phyloP scores from a whole-genome alignment of 2,888 invertebrate species.

The Blomia tropicalis region DNA sequence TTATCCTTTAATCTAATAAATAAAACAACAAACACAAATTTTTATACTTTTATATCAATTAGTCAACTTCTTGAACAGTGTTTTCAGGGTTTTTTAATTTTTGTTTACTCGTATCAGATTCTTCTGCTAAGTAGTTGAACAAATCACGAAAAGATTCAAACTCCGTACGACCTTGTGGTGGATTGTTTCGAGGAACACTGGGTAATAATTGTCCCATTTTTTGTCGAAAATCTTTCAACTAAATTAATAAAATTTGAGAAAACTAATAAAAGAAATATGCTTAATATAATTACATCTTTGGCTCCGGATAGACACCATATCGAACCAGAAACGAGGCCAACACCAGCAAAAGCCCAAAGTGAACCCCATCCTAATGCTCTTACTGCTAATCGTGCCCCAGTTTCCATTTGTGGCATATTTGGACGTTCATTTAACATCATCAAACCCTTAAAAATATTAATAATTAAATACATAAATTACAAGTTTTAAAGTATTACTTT shows the following conservation, averaged over 20 bases:
- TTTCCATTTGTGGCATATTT: conserved; percentile 43
- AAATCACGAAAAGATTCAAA: conserved; percentile 69
- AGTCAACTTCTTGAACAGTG: not conserved
- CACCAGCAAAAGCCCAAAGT: conserved; percentile 67
- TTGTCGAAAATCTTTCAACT: conserved; percentile 63
- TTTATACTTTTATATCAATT: not conserved
- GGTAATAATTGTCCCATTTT: conserved; percentile 65
- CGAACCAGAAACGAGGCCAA: conserved; percentile 58
- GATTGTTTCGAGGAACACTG: conserved; percentile 55
- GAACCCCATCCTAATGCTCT: conserved; percentile 76
- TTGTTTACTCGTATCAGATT: conserved; percentile 31
- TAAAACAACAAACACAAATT: too few species aligned
- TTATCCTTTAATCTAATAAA: too few species aligned
- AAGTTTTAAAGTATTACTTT: conserved; percentile 37
- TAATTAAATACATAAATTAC: not conserved
- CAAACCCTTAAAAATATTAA: conserved; percentile 36
- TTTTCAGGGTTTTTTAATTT: not conserved
- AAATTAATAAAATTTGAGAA: conserved; percentile 21
- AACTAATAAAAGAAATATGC: not conserved
- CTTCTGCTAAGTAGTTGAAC: conserved; percentile 50
- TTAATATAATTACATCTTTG: conserved; percentile 5
- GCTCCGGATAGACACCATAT: conserved; percentile 51
- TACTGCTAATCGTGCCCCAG: conserved; percentile 58
- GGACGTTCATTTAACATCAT: conserved; percentile 36
- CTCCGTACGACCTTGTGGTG: conserved; percentile 65